Evolutionary conservation across 1,140 invertebrate species (phyloP), one percentile per base, ranked within the genome.

Genomic region (Neodiprion pinetum): DNA sequence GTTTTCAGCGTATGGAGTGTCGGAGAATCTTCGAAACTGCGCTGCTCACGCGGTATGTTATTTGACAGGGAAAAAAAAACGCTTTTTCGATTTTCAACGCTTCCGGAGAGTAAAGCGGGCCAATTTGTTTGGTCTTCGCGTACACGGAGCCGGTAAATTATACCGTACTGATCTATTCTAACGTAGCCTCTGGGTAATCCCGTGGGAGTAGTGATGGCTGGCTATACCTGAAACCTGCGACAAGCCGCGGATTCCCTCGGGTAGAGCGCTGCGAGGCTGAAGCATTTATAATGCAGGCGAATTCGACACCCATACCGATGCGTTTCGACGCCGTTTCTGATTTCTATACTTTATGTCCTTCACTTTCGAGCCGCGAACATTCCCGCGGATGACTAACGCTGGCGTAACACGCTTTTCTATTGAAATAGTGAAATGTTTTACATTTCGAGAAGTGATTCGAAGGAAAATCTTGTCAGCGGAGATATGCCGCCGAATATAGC

Each of bases 181-280:
- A 12, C 53, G 53, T 61, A n/a, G n/a, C 53, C 53, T 61, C n/a
- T 61, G 11, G 53, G 53, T 61, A 61, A 61, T 61, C 4, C 53
- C 7, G 11, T 2, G 53, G 53, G 53, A 61, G 53, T n/a, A 61
- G 53, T 61, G 53, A 11, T 61, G 53, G 11, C 2, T 61, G 53
- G 53, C 11, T 61, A 61, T 61, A 2, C 11, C 11, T 61, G 53
- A n/a, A 40, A 61, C 53, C 53, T 61, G 53, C 11, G 53, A 61
- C 53, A 61, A 61, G 53, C 53, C 53, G 53, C 53, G n/a, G 53
- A 61, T 12, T 61, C 53, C 53, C 53, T 61, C n/a, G 53, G 53
- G 53, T 61, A 11, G 53, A 61, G n/a, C 28, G 11, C 53, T 61
- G n/a, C 53, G n/a, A n/a, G n/a, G 28, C 28, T n/a, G 53, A 8